A percentile compares a stretch with the other conserved stretches of the same genome.
phyloP scores from a whole-genome alignment of 2,888 invertebrate genomes.

The Drosophila tripunctata region DNA sequence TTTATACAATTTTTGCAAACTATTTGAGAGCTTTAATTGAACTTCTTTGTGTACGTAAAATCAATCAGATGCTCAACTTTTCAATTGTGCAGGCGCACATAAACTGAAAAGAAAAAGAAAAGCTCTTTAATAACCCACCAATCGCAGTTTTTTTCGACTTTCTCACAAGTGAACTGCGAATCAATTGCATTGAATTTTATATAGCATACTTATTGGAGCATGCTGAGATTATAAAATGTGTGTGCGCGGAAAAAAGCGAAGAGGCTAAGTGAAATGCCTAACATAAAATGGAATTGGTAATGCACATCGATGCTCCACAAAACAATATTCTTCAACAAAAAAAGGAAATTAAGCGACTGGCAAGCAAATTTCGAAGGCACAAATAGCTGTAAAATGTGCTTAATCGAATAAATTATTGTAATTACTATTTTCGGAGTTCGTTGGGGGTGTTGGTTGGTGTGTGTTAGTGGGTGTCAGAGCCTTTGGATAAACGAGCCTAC shows the following conservation, averaged over 20 bases:
- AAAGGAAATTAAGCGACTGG: slow-evolving; percentile 9
- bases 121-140: slow-evolving; percentile 18
- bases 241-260: neutral
- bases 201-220: slow-evolving; percentile 26
- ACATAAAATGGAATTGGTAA: slow-evolving; percentile 5
- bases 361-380: slow-evolving; percentile 11
- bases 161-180: slow-evolving; percentile 17
- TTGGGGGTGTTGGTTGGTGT: neutral
- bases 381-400: slow-evolving; percentile 28
- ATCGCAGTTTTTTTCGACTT: neutral
- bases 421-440: slow-evolving; percentile 49
- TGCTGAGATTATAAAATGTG: slow-evolving; percentile 24
- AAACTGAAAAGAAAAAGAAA: neutral
- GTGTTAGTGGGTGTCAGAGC: neutral
- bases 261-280: neutral
- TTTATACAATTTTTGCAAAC: neutral
- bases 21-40: slow-evolving; percentile 18
- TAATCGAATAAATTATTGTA: slow-evolving; percentile 62
- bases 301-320: neutral
- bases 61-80: slow-evolving; percentile 16
- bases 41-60: slow-evolving; percentile 14
- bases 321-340: neutral
- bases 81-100: slow-evolving; percentile 7
- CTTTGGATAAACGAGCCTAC: slow-evolving; percentile 45
- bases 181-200: slow-evolving; percentile 29